Base-by-base conservation (phyloP, 1,140 invertebrate genomes). In the Drosophila albomicans region DNA sequence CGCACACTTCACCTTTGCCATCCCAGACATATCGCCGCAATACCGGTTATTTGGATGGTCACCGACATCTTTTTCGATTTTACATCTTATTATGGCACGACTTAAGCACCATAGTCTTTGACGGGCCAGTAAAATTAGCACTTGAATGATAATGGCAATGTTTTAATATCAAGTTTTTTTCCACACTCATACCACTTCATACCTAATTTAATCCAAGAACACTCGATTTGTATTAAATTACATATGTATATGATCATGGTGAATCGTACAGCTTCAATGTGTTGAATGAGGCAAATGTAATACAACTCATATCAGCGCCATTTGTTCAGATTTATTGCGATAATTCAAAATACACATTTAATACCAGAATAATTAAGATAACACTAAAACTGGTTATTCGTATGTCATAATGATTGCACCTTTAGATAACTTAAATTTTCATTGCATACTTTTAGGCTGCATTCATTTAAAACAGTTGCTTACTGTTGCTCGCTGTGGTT, bases 131-230 rank as follows among this genome's bases (percentile, higher is more conserved):
- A 70, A 89, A 89, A 88, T 89, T 88, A 88, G 81, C 85, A 88
- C 85, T 85, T 85, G 65, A 68, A 70, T 72, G 85, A 81, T 88
- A 88, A 89, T 85, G 78, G 78, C 86, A 76, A 81, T 85, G 86
- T 88, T 78, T 88, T 88, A 85, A 81, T 79, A 79, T 63, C 85
- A 49, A 69, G 73, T 74, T 78, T 65, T 65, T 56, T 57, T 28
- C 61, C 8, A 6, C 46, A 38, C 35, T 10, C 15, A 4, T 20
- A 10, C 25, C 41, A 2, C 41, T n/a, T 43, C 41, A 11, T 11
- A 57, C 32, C 15, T 25, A 57, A 57, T 41, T 41, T 6, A 56
- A 56, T 48, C 13, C 15, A 48, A 48, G 35, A 3, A 48, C n/a
- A 43, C 41, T 43, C 41, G 5, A 43, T 3, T 43, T 43, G 10